phyloP scores from a whole-genome alignment of 2,797 vertebrate species.

The Novumbra hubbsi region DNA sequence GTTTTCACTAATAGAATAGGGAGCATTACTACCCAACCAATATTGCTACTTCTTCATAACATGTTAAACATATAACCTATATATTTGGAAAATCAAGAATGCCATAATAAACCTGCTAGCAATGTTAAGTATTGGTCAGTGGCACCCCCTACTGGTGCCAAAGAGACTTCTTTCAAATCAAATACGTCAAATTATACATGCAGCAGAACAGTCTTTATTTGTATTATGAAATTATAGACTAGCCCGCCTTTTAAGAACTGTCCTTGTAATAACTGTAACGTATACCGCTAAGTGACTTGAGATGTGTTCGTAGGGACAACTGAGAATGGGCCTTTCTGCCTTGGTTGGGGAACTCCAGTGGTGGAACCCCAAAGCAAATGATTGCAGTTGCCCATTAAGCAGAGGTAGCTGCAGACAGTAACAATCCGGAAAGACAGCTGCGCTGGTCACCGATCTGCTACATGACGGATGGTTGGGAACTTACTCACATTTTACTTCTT shows the following conservation, averaged over 20 bases:
- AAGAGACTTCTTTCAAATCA: background rate
- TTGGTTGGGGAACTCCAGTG: background rate
- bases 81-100: background rate
- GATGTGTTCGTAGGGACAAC: background rate
- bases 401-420: background rate
- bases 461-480: background rate
- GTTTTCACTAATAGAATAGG: background rate
- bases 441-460: background rate
- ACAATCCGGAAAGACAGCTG: background rate
- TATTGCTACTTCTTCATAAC: background rate
- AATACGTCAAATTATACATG: background rate
- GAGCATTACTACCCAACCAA: background rate
- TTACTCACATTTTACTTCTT: conserved; percentile 11
- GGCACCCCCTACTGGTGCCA: conserved; percentile 60
- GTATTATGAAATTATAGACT: background rate
- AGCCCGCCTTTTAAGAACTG: background rate
- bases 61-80: background rate
- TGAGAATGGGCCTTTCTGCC: background rate
- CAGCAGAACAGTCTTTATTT: background rate
- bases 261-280: background rate
- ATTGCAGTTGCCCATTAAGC: background rate
- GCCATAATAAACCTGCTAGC: background rate
- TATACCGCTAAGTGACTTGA: background rate
- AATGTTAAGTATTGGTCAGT: conserved; percentile 37
- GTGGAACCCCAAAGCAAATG: conserved; percentile 1